These are phyloP conservation scores for Manis crassicaudata DNA, from an alignment of 2,797 vertebrate genomes.

Conservation along the genomic window DNA sequence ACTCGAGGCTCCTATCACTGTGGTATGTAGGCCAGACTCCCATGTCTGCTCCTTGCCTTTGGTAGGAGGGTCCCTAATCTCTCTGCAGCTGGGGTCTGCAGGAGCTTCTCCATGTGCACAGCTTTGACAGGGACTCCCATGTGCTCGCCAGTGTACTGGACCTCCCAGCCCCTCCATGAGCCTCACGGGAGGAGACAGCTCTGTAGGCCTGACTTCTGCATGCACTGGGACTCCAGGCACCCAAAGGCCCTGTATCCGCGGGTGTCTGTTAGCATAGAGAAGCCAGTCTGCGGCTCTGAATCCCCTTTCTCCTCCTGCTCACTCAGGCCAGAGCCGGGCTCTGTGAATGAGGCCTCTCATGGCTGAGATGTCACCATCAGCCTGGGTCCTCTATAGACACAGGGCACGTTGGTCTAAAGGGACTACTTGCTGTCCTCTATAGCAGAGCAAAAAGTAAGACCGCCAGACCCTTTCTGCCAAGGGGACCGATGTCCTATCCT, in stretches of 20 bases:
- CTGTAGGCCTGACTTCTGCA: background rate
- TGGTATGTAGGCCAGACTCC: rapidly evolving
- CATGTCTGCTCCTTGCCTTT: rapidly evolving
- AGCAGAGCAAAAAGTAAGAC: background rate
- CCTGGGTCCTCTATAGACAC: background rate
- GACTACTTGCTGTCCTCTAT: rapidly evolving
- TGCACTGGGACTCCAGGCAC: rapidly evolving
- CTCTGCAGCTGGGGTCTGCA: background rate
- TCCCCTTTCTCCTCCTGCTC: background rate
- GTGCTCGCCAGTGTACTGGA: background rate
- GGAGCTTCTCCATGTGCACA: rapidly evolving
- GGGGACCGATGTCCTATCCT: rapidly evolving
- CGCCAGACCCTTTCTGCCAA: background rate
- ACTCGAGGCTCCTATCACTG: background rate
- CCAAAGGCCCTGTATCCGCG: rapidly evolving
- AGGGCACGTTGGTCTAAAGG: rapidly evolving
- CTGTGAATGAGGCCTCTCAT: background rate
- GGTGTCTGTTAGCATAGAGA: background rate
- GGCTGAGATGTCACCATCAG: too few species aligned
- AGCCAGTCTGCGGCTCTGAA: background rate
- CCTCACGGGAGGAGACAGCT: background rate
- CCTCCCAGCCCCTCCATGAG: too few species aligned
- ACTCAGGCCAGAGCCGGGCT: rapidly evolving
- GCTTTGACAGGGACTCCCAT: background rate
- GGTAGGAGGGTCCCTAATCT: rapidly evolving